These are phyloP conservation scores for Chelonus formosanus DNA, from an alignment of 2,888 invertebrate species.

Conservation along the genomic window DNA sequence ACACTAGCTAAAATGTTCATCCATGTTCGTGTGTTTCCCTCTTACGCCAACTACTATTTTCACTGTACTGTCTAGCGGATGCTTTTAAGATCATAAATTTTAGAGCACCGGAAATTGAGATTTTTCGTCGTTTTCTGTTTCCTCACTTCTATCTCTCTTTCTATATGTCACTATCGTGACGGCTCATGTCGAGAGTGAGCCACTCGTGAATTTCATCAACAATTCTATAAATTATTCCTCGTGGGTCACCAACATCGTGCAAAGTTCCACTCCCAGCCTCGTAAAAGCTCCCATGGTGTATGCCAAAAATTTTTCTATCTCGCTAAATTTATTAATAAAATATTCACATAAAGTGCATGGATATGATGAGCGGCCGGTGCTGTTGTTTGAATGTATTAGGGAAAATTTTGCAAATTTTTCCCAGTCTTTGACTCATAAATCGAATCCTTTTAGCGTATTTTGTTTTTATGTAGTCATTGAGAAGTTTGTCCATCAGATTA, in stretches of 20 bases:
- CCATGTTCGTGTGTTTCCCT: background rate
- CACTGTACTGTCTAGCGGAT: background rate
- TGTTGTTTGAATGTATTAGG: too few relatives aligned
- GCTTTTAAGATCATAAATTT: conserved; percentile 25
- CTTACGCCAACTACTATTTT: background rate
- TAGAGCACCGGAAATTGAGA: conserved; percentile 17
- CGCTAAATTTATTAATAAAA: too few relatives aligned
- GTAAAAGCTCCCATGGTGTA: conserved; percentile 9
- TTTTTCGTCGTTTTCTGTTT: conserved; percentile 18
- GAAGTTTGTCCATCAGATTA: too few relatives aligned
- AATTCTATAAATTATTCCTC: conserved; percentile 33
- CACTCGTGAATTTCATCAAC: conserved; percentile 13
- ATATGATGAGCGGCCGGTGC: too few relatives aligned
- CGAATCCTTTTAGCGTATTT: too few relatives aligned
- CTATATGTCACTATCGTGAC: conserved; percentile 1
- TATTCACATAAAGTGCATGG: background rate
- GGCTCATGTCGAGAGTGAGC: background rate
- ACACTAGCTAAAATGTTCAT: too few relatives aligned
- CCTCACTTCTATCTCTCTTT: background rate
- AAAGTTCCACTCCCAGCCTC: conserved; percentile 12
- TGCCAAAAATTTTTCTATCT: conserved; percentile 4
- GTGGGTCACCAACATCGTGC: conserved; percentile 24
- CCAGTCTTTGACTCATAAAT: too few relatives aligned
- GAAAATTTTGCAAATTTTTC: too few relatives aligned
- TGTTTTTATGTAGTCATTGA: too few relatives aligned